Evolutionary conservation across 1,140 invertebrate genomes (phyloP).

Genomic region (Drosophila triauraria): DNA sequence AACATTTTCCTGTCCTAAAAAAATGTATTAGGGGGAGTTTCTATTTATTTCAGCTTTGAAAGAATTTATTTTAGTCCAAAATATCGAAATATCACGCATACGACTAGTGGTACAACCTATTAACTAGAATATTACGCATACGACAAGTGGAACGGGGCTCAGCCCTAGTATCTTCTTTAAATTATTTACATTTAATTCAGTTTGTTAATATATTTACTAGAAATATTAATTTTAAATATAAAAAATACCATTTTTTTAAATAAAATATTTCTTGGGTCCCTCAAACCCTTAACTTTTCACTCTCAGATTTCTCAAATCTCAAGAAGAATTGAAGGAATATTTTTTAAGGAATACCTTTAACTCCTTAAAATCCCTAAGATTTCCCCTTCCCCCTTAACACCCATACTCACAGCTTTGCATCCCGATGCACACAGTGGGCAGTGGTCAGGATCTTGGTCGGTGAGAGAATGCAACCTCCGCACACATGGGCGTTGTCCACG

Average conservation of each 20-base stretch:
- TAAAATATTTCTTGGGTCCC: too few species aligned
- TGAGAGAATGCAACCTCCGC: constrained; percentile 63
- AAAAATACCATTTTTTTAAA: too few species aligned
- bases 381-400: not conserved
- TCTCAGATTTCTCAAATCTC: not conserved
- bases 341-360: too few species aligned
- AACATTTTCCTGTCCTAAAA: too few species aligned
- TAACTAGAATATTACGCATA: not conserved
- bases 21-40: too few species aligned
- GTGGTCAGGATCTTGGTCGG: constrained; percentile 60
- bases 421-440: constrained; percentile 69
- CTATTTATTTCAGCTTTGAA: not conserved
- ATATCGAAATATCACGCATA: not conserved
- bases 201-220: not conserved
- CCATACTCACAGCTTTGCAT: constrained; percentile 58
- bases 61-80: not conserved
- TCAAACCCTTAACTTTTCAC: too few species aligned
- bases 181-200: not conserved
- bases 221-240: too few species aligned
- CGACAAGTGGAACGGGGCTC: not conserved
- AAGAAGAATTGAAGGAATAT: not conserved
- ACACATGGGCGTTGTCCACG: constrained; percentile 71
- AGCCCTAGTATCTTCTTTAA: not conserved
- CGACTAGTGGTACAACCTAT: not conserved
- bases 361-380: not conserved